phyloP scores from a whole-genome alignment of 2,888 invertebrate genomes.

The Cyclophora punctaria region DNA sequence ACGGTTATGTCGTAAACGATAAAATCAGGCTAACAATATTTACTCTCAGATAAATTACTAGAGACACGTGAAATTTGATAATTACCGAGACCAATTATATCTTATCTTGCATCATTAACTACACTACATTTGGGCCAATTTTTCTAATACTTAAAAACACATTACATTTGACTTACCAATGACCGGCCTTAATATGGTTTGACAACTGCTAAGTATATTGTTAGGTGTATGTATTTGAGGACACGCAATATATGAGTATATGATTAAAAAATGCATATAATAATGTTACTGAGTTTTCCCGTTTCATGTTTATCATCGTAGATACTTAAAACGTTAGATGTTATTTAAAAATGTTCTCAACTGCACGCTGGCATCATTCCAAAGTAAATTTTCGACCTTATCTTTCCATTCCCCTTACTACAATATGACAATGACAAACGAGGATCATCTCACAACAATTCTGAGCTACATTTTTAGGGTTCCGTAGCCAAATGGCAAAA shows the following conservation, averaged over 20 bases:
- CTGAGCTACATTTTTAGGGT: too few species aligned
- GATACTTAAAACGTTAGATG: neutral
- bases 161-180: constrained; percentile 2
- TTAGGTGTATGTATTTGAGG: too few species aligned
- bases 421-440: too few species aligned
- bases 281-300: neutral
- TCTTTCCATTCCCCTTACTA: too few species aligned
- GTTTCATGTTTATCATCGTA: neutral
- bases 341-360: too few species aligned
- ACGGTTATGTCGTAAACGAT: constrained; percentile 37
- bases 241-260: too few species aligned
- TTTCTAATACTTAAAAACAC: constrained; percentile 15
- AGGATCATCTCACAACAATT: too few species aligned
- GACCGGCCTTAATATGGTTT: too few species aligned
- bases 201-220: too few species aligned
- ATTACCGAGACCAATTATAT: constrained; percentile 57
- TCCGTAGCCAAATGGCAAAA: too few species aligned
- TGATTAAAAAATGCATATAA: too few species aligned
- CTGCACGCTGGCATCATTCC: neutral
- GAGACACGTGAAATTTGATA: constrained; percentile 65
- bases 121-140: constrained; percentile 16
- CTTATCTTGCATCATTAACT: constrained; percentile 59
- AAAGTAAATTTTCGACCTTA: too few species aligned
- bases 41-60: constrained; percentile 56
- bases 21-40: constrained; percentile 59